Evolutionary conservation across 2,888 invertebrate species (phyloP), one percentile per base, ranked within the genome.

Genomic region (Melieria crassipennis): DNA sequence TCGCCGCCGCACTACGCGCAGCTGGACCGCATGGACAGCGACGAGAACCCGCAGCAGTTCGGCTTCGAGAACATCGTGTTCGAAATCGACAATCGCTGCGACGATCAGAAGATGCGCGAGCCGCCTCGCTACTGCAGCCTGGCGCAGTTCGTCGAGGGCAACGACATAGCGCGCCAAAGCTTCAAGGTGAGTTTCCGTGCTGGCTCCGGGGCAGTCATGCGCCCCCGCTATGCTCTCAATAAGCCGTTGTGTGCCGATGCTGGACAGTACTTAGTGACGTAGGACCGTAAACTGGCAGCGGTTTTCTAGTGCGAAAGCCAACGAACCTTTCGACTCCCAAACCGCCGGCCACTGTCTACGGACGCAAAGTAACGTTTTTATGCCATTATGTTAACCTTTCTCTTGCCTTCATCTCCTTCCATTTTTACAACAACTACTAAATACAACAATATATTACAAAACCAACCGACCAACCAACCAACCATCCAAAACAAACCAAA

Each of bases 131-230:
- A 91, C 81, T 94, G 94, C 84, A 94, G 94, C 80, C 87, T 95
- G 79, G 94, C 94, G 50, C 78, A 78, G 46, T 78, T 78, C 66
- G 78, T 78, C 45, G 78, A 78, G 73, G 94, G 94, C 30, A 94
- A 91, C 84, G 94, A 95, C 83, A 94, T 95, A 73, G 93, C 92
- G 0, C 89, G 94, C 62, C 90, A 91, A 82, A 94, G 94, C 4
- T 93, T 94, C 82, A 92, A 91, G 84, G 87, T 87, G 81, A 76
- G 79, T 77, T 55, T 47, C 42, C n/a, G 7, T 45, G 13, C 11
- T 7, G 4, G 13, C 4, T 45, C 1, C 30, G 30, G 30, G 1
- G 30, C 30, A 30, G 30, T 30, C 30, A 30, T 30, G 30, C 2
- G 30, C 2, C 30, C 30, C 30, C 30, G 30, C 30, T 30, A 2